A percentile compares a stretch with the other conserved stretches of the same genome.
These are phyloP conservation scores for Orgyia antiqua DNA, from an alignment of 2,888 invertebrate species.

Conservation along the genomic window DNA sequence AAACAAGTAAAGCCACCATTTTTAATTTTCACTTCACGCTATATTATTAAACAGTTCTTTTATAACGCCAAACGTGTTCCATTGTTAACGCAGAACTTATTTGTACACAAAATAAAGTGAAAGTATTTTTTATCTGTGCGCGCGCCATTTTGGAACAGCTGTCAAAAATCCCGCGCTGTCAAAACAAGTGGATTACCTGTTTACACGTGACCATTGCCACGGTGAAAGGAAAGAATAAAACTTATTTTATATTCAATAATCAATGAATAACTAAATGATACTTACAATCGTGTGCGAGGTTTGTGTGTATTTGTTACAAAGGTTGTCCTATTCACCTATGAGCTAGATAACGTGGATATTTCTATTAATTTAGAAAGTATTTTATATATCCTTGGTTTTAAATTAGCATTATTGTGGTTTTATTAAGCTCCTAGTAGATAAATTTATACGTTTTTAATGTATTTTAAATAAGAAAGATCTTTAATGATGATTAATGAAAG, in stretches of 20 bases:
- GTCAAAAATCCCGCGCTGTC: slow-evolving; percentile 39
- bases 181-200: slow-evolving; percentile 28
- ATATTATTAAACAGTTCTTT: slow-evolving; percentile 43
- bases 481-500: slow-evolving; percentile 6
- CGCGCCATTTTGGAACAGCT: slow-evolving; percentile 38
- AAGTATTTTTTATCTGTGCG: slow-evolving; percentile 42
- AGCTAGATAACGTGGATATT: slow-evolving; percentile 41
- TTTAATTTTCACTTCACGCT: slow-evolving; percentile 52
- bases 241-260: slow-evolving; percentile 9
- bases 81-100: slow-evolving; percentile 39
- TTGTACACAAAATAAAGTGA: slow-evolving; percentile 48
- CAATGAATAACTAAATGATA: slow-evolving; percentile 27
- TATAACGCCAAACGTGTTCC: slow-evolving; percentile 48
- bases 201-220: slow-evolving; percentile 19
- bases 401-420: slow-evolving; percentile 16
- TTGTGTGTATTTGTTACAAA: slow-evolving; percentile 33
- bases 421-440: slow-evolving; percentile 8
- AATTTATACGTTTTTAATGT: slow-evolving; percentile 7
- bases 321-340: slow-evolving; percentile 50
- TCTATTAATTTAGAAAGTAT: slow-evolving; percentile 43
- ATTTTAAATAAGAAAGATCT: slow-evolving; percentile 2
- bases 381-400: slow-evolving; percentile 21
- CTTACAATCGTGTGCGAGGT: slow-evolving; percentile 26
- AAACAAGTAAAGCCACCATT: slow-evolving; percentile 4
- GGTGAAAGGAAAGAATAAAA: slow-evolving; percentile 32